Conservation (phyloP, 1,140 invertebrate species). For the Zaprionus ornatus region DNA sequence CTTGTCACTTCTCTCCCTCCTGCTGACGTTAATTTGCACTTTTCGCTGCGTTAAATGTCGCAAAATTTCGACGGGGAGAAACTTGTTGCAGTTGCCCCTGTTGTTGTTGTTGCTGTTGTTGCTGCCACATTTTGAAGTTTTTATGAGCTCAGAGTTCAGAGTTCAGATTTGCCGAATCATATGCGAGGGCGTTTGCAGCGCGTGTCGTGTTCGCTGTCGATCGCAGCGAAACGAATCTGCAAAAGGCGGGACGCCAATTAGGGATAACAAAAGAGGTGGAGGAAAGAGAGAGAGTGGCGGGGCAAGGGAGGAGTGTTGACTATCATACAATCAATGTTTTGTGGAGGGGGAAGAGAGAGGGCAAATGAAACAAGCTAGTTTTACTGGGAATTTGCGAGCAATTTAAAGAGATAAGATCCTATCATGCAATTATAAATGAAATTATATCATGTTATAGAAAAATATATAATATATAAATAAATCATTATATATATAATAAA, state of each 20-base stretch:
- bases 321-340: not conserved
- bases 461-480: too few species aligned
- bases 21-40: slow-evolving; percentile 51
- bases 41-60: slow-evolving; percentile 76
- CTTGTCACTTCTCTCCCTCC: not conserved
- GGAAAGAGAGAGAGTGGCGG: not conserved
- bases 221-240: slow-evolving; percentile 26
- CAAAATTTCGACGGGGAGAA: slow-evolving; percentile 32
- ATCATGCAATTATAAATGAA: not conserved
- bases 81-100: slow-evolving; percentile 14
- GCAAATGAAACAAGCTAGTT: not conserved
- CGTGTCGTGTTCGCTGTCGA: slow-evolving; percentile 27
- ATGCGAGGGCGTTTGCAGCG: slow-evolving; percentile 40
- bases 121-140: slow-evolving; percentile 69
- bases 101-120: slow-evolving; percentile 41
- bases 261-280: slow-evolving; percentile 5
- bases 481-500: too few species aligned
- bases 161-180: slow-evolving; percentile 63
- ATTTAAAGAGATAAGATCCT: not conserved
- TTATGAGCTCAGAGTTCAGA: slow-evolving; percentile 70
- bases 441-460: too few species aligned
- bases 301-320: not conserved
- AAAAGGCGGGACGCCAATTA: slow-evolving; percentile 42
- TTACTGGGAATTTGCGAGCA: not conserved
- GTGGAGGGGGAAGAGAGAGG: not conserved